Evolutionary conservation across 2,797 vertebrate species (phyloP), one percentile per base, ranked within the genome.

Genomic region (Microchirus variegatus): DNA sequence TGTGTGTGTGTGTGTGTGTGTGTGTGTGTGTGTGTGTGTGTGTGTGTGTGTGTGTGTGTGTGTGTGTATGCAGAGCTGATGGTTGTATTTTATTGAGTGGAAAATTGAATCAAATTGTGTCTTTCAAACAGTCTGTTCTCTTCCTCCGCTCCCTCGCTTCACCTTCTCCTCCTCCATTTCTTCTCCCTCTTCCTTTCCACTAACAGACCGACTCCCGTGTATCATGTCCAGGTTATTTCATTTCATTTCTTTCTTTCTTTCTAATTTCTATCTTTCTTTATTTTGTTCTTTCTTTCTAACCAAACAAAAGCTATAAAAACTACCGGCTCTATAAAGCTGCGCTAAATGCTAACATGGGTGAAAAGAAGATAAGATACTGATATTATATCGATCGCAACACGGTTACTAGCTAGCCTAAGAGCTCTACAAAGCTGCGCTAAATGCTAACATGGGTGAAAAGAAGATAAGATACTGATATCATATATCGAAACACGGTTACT

Each of bases 21-120:
- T 41, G 65, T 62, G 57, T 62, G 50, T 52, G 59, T 59, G 69
- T 75, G 45, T 59, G 43, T 56, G 67, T 57, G 74, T 70, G 59
- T 64, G 59, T 63, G 53, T 53, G 70, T 67, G 41, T 41, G 49
- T 41, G 65, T 62, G 57, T 62, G 50, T 52, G 59, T 59, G 69
- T 75, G 45, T 59, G 43, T 62, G 47, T 75, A 54, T 80, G 73
- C 76, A 78, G 83, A 86, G 87, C 75, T 92, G 95, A 96, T 96
- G 94, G 94, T 93, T 95, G 95, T 73, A 94, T 95, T 98, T 98
- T 98, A 98, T 98, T 95, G 96, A 96, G 93, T 95, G 96, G 96
- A 97, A 97, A 98, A 98, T 97, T 98, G 96, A 98, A 98, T 97
- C 96, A 96, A 97, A 97, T 97, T 95, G 96, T 96, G 96, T 96